phyloP scores from a whole-genome alignment of 2,797 vertebrate genomes.

The Chloroceryle inda region DNA sequence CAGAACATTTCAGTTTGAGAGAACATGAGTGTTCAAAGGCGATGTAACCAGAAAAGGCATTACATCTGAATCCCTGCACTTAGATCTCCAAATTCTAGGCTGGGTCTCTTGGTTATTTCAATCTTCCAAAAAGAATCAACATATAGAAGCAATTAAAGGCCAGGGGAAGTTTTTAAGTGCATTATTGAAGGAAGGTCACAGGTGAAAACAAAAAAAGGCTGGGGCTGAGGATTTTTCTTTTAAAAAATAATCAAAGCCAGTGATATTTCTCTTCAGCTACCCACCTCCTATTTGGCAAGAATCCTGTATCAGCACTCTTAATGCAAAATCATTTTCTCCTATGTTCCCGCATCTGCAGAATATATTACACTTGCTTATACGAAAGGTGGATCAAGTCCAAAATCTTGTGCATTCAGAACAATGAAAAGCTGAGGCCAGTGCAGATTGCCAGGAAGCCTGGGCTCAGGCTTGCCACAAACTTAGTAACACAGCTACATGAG shows the following conservation, averaged over 20 bases:
- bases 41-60: background rate
- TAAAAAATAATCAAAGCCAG: background rate
- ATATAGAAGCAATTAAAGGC: background rate
- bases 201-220: background rate
- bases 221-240: background rate
- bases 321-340: background rate
- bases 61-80: background rate
- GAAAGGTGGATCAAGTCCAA: slow-evolving; percentile 11
- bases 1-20: background rate
- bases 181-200: background rate
- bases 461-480: background rate
- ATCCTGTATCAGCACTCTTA: background rate
- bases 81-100: background rate
- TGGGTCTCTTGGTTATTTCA: background rate
- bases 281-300: background rate
- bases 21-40: background rate
- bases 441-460: background rate
- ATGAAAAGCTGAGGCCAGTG: background rate
- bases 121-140: background rate
- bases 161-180: background rate
- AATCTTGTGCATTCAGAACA: background rate
- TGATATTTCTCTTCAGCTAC: background rate
- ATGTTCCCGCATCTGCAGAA: background rate
- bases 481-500: background rate
- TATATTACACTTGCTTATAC: background rate